Evolutionary conservation across 2,113 vertebrate species (phyloP).

Genomic region (Trogon surrucura): DNA sequence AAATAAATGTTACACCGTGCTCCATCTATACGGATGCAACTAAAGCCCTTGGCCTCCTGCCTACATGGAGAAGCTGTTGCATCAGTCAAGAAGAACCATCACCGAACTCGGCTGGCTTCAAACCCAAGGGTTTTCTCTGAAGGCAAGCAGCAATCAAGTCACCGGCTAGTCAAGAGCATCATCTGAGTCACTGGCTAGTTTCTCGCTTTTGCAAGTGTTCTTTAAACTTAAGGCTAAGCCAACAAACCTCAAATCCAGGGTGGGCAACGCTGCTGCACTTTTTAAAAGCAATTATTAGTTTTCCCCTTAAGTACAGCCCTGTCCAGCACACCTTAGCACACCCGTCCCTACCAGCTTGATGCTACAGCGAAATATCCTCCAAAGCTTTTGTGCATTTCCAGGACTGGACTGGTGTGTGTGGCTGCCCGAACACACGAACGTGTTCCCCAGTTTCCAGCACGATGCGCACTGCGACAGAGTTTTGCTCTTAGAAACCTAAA

Average conservation of each 20-base stretch:
- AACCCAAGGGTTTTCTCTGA: neutral
- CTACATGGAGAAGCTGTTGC: neutral
- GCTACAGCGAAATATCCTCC: neutral
- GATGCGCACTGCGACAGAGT: neutral
- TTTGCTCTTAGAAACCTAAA: neutral
- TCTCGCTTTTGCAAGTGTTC: neutral
- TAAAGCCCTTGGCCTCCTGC: neutral
- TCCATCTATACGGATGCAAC: neutral
- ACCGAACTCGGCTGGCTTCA: neutral
- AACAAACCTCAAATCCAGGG: neutral
- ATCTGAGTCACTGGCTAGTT: neutral
- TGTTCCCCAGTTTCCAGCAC: neutral
- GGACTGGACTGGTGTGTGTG: rapidly evolving
- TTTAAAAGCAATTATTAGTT: neutral
- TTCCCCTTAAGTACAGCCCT: neutral
- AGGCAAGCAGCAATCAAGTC: neutral
- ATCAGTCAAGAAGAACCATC: neutral
- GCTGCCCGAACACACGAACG: neutral
- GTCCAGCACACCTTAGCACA: neutral
- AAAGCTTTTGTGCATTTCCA: neutral
- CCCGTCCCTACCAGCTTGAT: neutral
- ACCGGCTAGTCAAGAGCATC: neutral
- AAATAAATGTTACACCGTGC: neutral
- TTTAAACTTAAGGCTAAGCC: neutral
- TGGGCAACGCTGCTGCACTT: neutral